A percentile compares a stretch with the other conserved stretches of the same genome.
These are phyloP conservation scores for Setophaga petechia DNA, from an alignment of 2,113 vertebrate genomes.

Conservation along the genomic window DNA sequence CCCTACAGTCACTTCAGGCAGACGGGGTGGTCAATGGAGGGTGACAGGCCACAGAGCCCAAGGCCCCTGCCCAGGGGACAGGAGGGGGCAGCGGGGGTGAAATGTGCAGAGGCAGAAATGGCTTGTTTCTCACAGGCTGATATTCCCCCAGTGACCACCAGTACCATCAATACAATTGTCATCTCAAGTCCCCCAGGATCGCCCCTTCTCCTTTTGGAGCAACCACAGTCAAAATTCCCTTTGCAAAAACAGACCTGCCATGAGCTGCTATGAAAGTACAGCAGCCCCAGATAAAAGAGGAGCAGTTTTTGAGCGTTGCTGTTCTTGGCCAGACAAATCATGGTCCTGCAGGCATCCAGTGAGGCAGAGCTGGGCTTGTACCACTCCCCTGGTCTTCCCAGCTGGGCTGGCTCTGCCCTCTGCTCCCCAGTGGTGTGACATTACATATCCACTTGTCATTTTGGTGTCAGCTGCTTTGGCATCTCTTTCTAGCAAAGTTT, in stretches of 20 bases:
- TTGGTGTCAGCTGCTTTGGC: neutral
- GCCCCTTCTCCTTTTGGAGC: neutral
- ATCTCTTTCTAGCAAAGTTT: neutral
- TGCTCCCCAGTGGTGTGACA: neutral
- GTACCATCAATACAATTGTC: neutral
- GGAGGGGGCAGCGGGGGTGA: accelerated
- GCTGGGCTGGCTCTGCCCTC: neutral
- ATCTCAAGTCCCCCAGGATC: neutral
- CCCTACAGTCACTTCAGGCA: neutral
- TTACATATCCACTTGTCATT: neutral
- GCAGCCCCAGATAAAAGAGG: neutral
- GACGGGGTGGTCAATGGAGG: neutral
- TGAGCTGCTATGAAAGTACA: neutral
- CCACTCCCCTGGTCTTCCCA: neutral
- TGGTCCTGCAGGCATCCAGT: neutral
- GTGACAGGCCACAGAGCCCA: neutral
- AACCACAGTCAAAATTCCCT: neutral
- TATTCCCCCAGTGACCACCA: neutral
- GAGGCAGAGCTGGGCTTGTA: neutral
- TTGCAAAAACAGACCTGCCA: neutral
- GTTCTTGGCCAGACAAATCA: neutral
- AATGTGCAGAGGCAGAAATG: neutral
- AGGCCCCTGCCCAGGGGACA: neutral
- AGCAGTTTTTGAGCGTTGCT: neutral
- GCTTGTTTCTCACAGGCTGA: neutral